Base-by-base conservation (phyloP, 2,113 vertebrate species). In the Pleuronectes platessa region DNA sequence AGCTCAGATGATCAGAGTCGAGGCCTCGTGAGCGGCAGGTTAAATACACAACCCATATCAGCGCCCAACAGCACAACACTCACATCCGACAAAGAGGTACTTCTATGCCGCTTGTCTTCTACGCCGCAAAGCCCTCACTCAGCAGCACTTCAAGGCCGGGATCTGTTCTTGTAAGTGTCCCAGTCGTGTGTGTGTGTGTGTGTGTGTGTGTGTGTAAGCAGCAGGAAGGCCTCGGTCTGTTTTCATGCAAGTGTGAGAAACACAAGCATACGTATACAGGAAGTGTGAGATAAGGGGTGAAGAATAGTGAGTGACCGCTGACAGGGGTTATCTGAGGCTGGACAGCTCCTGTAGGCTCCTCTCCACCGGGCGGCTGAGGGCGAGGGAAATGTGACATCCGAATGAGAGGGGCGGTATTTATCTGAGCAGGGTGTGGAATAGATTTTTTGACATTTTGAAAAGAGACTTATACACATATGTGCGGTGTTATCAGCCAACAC, bases 241-340 rank as follows among this genome's bases (percentile, higher is more conserved):
- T 71, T 71, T 71, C 49, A 71, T 37, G 13, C 5, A 42, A 62
- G 81, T 66, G 80, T 68, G 74, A 68, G 70, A 77, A 82, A 76
- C 61, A 61, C 67, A 79, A 0, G 23, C 42, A 42, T 58, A 24
- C 42, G 42, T 58, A n/a, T 2, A 69, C 68, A 77, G 82, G 68
- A 81, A 87, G 88, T 83, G 86, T 72, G 85, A 81, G 76, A 58
- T 74, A 78, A 87, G 85, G 82, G 83, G 35, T 61, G 78, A 69
- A 64, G 82, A 82, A 74, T 35, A 58, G 68, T 78, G 82, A 88
- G 79, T 81, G 70, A 58, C 83, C 51, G 75, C 31, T 87, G 86
- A 88, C 77, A 81, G 82, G 74, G 84, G 82, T 78, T 88, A 85
- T 86, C 84, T 67, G 78, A 82, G 86, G 82, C 69, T n/a, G 31